Percentiles rank a stretch among this genome's conserved stretches.
These are phyloP conservation scores for Lasioglossum albipes DNA, from an alignment of 1,140 invertebrate genomes.

Conservation along the genomic window DNA sequence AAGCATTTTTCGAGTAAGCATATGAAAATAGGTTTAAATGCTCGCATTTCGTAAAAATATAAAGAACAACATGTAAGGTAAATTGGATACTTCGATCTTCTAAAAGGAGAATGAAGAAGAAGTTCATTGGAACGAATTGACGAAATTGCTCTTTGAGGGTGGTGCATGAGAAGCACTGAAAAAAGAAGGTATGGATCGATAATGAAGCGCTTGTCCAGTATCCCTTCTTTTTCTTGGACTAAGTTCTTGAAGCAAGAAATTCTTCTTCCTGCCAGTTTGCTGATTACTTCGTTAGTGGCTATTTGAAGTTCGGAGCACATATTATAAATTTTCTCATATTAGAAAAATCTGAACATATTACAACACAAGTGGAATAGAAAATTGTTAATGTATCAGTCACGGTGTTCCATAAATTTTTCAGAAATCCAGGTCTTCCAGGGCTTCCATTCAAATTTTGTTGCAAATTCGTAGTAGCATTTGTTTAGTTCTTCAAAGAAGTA, in stretches of 20 bases:
- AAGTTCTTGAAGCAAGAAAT: conserved; percentile 1
- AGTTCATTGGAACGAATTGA: conserved; percentile 29
- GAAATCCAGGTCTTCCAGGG: too few species aligned
- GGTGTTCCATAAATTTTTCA: too few species aligned
- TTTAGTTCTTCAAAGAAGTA: too few species aligned
- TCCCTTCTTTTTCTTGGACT: background rate
- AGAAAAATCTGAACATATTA: too few species aligned
- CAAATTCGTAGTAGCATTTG: too few species aligned
- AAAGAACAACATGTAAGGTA: too few species aligned
- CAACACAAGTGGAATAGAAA: too few species aligned
- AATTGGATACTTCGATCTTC: too few species aligned
- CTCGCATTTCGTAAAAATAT: too few species aligned
- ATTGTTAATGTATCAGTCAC: too few species aligned
- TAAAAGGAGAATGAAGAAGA: conserved; percentile 13
- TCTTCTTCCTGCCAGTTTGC: background rate
- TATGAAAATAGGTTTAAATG: background rate
- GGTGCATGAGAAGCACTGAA: conserved; percentile 25
- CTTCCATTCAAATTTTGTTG: too few species aligned
- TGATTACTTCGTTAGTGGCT: conserved; percentile 15
- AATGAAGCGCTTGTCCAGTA: conserved; percentile 41
- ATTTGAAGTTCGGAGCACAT: background rate
- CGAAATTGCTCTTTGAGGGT: conserved; percentile 8
- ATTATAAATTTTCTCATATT: too few species aligned
- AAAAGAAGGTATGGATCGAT: conserved; percentile 28
- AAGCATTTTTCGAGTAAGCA: background rate